Evolutionary conservation across 2,113 vertebrate species (phyloP), one percentile per base, ranked within the genome.

Genomic region (Chascanopsetta lugubris): DNA sequence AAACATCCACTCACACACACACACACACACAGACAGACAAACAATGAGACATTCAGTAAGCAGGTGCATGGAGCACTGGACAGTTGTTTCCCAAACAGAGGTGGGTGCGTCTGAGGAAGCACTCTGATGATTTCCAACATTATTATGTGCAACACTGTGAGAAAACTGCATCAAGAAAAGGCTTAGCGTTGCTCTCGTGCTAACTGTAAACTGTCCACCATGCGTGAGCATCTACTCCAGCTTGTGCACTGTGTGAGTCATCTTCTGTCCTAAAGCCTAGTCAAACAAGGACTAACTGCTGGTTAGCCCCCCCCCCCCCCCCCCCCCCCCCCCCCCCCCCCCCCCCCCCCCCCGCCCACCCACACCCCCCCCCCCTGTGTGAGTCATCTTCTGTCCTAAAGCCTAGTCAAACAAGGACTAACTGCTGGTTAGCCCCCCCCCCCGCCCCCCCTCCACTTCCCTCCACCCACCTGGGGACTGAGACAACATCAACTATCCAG

Each of bases 101-200:
- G 27, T 24, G 29, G 21, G 54, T 57, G 50, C 34, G n/a, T 63
- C 61, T 72, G 42, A 70, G 62, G 75, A 85, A 59, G 79, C 67
- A 61, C 65, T 51, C n/a, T 6, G 69, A 77, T n/a, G 5, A 5
- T 20, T 43, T 54, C 29, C 11, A 49, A 60, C 43, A 17, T 45
- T 24, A 69, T 29, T 13, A 20, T 45, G 2, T 30, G 8, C n/a
- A 21, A 65, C 71, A 26, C 5, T 51, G 45, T 72, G 12, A 20
- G 18, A 22, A 45, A 38, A 12, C 30, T 34, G 25, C 53, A 69
- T 62, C 11, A 59, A 63, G 20, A 32, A 27, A n/a, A 18, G 22
- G 36, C 32, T 15, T 27, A 2, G 46, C 26, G 8, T 47, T 45
- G 6, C 29, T 57, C 65, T 15, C 32, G 6, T 55, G 45, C 3